Base-by-base conservation (phyloP, 2,113 vertebrate genomes). In the Paraplagusia blochii region DNA sequence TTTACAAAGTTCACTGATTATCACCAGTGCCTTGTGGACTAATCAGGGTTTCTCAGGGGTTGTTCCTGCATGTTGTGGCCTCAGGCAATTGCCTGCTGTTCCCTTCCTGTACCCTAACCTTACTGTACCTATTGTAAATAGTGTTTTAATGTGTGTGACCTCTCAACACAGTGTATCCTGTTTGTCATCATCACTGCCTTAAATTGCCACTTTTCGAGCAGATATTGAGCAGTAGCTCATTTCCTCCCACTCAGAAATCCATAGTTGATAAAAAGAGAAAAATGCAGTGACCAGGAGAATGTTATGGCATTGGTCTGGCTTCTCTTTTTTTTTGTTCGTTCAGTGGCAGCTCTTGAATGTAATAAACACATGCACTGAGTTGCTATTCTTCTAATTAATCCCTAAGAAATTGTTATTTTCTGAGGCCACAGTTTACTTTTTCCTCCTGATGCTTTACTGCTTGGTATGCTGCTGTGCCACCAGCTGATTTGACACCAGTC, bases 391-490 rank as follows among this genome's bases (percentile, higher is more conserved):
- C 72, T 43, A 59, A 45, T 66, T 76, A 53, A 54, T 78, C 69
- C 79, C 52, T 58, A 34, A 34, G 67, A 69, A 80, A 81, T 76
- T 81, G 69, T 73, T 66, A 71, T 65, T 78, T 67, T 57, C 40
- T 54, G 5, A 4, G 59, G 54, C 39, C 47, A 33, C 22, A 29
- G 22, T 29, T 29, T 29, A 29, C 22, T 29, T 53, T 56, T 64
- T 62, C 47, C 34, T 45, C 2, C 43, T 9, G 43, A 11, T 11
- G 29, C 46, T 44, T 39, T n/a, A 19, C 63, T 71, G 58, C 50
- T 83, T 53, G 54, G 73, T 75, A 79, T 81, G 63, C 82, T 13
- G 57, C 70, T 65, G 65, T 22, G 56, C 15, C 63, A 60, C 44
- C 63, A 60, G 44, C 47, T 16, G 44, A 45, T 1, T 29, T 17